Base-by-base conservation (phyloP, 2,888 invertebrate genomes). In the Acrocyrtus sp. region DNA sequence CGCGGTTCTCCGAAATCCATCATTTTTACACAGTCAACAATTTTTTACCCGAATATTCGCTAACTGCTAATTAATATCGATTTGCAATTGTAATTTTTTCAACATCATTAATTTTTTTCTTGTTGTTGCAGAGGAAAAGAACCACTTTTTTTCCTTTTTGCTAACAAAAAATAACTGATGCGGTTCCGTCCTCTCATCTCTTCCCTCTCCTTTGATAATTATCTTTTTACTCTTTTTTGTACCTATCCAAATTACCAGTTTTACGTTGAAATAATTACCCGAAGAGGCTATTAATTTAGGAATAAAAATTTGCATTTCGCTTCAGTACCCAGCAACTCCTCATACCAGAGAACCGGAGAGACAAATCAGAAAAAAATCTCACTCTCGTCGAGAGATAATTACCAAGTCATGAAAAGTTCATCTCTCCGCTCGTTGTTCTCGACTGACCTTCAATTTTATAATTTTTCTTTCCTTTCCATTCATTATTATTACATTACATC, bases 401-500 rank as follows among this genome's bases (percentile, higher is more conserved):
- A 76, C 74, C 75, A 63, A 74, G 75, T 76, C 75, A 70, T 74
- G 74, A 74, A 72, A 72, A 61, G 56, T 58, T 74, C 74, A 65
- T 70, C 66, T 24, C 34, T 41, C 43, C 45, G 5, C 12, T n/a
- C 26, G 57, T 72, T 68, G 51, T 67, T 63, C 24, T 45, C 21
- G 1, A 1, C 58, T 73, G 77, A 77, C 75, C 75, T 75, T 75
- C 72, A 75, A 69, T 62, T 53, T 65, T 34, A 56, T 47, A n/a
- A 53, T 34, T 34, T 34, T 5, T 34, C 34, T 34, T 34, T 12
- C 58, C 50, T 56, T 60, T 51, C 58, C 56, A 68, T 58, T 72
- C 74, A 78, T 78, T 78, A 78, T n/a, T n/a, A n/a, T n/a, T 74
- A 68, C 70, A 73, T 70, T 66, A 48, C 77, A 79, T 75, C 78